phyloP scores from a whole-genome alignment of 2,888 invertebrate genomes.

The Agonum fuliginosum region DNA sequence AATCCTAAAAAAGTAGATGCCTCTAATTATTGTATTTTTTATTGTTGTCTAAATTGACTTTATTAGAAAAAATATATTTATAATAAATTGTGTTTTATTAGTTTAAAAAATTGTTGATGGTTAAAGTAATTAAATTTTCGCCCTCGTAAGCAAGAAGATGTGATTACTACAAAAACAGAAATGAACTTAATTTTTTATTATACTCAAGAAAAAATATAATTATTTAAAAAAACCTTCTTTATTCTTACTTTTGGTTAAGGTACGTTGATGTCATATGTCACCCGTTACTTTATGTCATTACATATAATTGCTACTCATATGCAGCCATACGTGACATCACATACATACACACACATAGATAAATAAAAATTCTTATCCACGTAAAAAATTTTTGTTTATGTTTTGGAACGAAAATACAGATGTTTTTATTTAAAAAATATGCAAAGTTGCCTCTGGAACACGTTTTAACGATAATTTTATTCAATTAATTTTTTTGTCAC shows the following conservation, averaged over 20 bases:
- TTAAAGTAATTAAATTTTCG: neutral
- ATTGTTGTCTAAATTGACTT: neutral
- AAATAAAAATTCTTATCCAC: too few relatives aligned
- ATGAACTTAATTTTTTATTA: neutral
- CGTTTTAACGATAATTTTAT: neutral
- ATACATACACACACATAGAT: neutral
- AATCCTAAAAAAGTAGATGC: too few relatives aligned
- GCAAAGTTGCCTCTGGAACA: too few relatives aligned
- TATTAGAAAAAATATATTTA: too few relatives aligned
- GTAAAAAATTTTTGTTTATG: too few relatives aligned
- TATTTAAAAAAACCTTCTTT: constrained; percentile 33
- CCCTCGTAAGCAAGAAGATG: constrained; percentile 1
- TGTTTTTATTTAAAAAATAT: too few relatives aligned
- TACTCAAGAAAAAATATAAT: constrained; percentile 29
- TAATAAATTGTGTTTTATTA: too few relatives aligned
- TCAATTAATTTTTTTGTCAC: neutral
- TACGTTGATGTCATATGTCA: constrained; percentile 44
- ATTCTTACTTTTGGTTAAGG: constrained; percentile 29
- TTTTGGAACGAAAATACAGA: too few relatives aligned
- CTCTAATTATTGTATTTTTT: too few relatives aligned
- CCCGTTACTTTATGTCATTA: constrained; percentile 40
- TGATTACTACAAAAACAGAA: too few relatives aligned
- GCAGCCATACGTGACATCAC: constrained; percentile 18
- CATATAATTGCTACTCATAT: constrained; percentile 20
- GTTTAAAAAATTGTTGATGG: too few relatives aligned